Conservation (phyloP, 2,797 vertebrate species). For the Typhlichthys eigenmanni region DNA sequence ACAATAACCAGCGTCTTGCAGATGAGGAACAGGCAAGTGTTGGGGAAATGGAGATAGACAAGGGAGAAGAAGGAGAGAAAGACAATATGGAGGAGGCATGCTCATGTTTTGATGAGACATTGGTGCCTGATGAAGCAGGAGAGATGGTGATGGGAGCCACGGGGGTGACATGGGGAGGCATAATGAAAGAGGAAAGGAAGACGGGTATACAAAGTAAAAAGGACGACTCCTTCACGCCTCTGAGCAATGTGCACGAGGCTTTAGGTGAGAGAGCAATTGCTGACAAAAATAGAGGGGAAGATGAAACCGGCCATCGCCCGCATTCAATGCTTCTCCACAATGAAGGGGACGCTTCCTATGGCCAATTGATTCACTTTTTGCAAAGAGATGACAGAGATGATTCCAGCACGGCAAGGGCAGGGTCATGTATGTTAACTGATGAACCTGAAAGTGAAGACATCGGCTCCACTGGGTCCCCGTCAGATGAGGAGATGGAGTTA, state of each 20-base stretch:
- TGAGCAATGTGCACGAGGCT: constrained; percentile 27
- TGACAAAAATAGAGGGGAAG: constrained; percentile 18
- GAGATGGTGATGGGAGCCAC: constrained; percentile 2
- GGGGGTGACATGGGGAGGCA: constrained; percentile 17
- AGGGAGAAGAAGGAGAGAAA: constrained; percentile 22
- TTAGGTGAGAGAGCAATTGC: constrained; percentile 1
- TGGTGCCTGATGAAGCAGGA: constrained; percentile 1
- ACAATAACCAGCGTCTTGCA: neutral
- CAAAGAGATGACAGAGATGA: neutral
- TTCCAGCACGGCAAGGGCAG: neutral
- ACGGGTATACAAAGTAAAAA: constrained; percentile 21
- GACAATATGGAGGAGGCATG: constrained; percentile 18
- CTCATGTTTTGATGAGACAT: constrained; percentile 12
- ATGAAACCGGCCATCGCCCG: constrained; percentile 10
- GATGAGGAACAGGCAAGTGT: constrained; percentile 10
- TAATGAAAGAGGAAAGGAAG: neutral
- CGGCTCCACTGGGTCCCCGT: constrained; percentile 66
- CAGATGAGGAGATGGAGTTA: constrained; percentile 77
- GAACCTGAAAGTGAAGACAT: constrained; percentile 31
- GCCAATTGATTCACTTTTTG: neutral
- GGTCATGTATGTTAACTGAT: neutral
- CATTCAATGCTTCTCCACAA: constrained; percentile 13
- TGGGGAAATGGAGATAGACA: constrained; percentile 16
- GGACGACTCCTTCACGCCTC: constrained; percentile 28
- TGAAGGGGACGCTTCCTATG: constrained; percentile 15